These are phyloP conservation scores for Abrostola triplasia DNA, from an alignment of 2,888 invertebrate genomes.

Conservation along the genomic window DNA sequence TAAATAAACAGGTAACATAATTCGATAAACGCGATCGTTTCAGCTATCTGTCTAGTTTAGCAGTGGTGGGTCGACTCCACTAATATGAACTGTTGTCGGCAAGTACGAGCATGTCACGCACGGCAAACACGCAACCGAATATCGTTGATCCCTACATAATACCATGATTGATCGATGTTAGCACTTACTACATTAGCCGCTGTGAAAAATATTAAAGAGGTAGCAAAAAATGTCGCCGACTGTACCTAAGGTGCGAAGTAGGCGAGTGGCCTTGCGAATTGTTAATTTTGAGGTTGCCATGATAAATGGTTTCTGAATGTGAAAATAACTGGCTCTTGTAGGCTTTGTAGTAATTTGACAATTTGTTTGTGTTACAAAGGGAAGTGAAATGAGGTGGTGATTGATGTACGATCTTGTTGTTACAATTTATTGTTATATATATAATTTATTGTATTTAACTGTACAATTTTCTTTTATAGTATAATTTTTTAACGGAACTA, in stretches of 20 bases:
- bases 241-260: conserved; percentile 24
- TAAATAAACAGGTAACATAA: conserved; percentile 51
- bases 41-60: conserved; percentile 51
- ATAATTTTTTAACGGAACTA: no score
- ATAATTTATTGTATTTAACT: neutral
- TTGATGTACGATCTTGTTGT: conserved; percentile 17
- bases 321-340: conserved; percentile 35
- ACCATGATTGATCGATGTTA: conserved; percentile 81
- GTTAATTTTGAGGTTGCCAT: conserved; percentile 33
- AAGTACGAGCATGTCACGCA: conserved; percentile 70
- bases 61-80: conserved; percentile 53
- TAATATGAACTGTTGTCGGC: conserved; percentile 68
- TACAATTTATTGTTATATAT: neutral
- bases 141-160: conserved; percentile 75
- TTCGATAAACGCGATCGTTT: conserved; percentile 52
- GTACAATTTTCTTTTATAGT: neutral
- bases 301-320: conserved; percentile 44
- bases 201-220: conserved; percentile 64
- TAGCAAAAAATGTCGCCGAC: conserved; percentile 44
- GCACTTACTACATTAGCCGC: conserved; percentile 75
- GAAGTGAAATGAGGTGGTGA: conserved; percentile 21
- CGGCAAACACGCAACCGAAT: conserved; percentile 75
- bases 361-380: conserved; percentile 19
- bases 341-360: conserved; percentile 26
- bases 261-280: conserved; percentile 34